Percentiles rank a stretch among this genome's conserved stretches.
phyloP scores from a whole-genome alignment of 35 echinoderm and acorn worm genomes.

The Apostichopus japonicus region DNA sequence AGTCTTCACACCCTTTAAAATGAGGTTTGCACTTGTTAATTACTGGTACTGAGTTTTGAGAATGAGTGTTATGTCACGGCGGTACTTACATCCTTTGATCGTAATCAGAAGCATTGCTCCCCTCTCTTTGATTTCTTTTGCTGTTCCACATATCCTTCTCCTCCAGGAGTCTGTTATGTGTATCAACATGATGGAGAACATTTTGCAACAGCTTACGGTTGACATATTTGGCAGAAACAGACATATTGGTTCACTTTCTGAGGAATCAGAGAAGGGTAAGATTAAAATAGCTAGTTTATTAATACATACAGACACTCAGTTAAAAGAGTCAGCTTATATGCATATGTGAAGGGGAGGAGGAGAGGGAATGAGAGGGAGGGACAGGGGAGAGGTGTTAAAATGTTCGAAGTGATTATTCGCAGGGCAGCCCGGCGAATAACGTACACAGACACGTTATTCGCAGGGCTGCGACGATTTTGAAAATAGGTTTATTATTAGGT shows the following conservation, averaged over 20 bases:
- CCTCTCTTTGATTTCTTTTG: conserved; percentile 13
- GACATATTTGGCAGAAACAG: conserved; percentile 48
- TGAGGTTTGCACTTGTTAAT: background rate
- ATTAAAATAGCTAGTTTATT: too few species aligned
- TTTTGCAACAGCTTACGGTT: conserved; percentile 71
- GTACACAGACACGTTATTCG: too few species aligned
- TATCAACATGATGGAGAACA: conserved; percentile 73
- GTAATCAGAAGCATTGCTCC: background rate
- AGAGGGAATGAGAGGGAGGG: too few species aligned
- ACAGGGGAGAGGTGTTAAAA: too few species aligned
- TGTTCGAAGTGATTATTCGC: too few species aligned
- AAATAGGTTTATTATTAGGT: too few species aligned
- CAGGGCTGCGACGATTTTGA: too few species aligned
- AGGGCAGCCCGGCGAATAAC: too few species aligned
- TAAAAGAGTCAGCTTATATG: too few species aligned
- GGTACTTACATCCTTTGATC: background rate
- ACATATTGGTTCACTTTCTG: background rate
- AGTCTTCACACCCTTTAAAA: background rate
- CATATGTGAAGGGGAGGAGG: too few species aligned
- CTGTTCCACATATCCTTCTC: conserved; percentile 78
- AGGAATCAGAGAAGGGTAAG: too few species aligned
- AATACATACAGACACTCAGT: too few species aligned
- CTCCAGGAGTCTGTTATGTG: conserved; percentile 78
- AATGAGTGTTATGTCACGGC: background rate
- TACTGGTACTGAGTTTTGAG: background rate